Evolutionary conservation across 1,140 invertebrate species (phyloP).

Genomic region (Halesus radiatus): DNA sequence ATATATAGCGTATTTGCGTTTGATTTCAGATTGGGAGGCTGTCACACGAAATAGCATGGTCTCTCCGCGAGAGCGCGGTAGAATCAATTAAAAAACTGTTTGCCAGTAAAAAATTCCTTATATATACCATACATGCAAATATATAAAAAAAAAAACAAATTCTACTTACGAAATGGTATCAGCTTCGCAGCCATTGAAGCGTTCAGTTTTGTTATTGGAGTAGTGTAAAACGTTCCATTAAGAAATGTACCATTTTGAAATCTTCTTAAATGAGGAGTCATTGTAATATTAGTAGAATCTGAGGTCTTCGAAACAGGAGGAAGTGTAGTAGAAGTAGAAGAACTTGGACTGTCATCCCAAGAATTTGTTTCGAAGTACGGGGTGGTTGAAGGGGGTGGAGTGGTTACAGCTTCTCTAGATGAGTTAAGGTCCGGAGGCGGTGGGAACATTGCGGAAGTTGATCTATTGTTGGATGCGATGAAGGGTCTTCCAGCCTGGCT

Average conservation of each 20-base stretch:
- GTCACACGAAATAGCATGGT: no score
- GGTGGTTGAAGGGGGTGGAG: not conserved
- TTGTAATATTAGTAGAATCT: not conserved
- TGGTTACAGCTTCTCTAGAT: not conserved
- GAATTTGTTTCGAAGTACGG: not conserved
- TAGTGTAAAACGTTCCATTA: not conserved
- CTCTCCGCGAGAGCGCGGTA: no score
- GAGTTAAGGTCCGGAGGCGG: conserved; percentile 9
- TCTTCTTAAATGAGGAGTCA: not conserved
- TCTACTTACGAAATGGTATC: conserved; percentile 47
- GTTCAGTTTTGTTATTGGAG: conserved; percentile 23
- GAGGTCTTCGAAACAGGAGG: not conserved
- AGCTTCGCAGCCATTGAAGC: conserved; percentile 40
- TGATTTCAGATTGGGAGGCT: no score
- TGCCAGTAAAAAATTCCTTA: no score
- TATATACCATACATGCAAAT: no score
- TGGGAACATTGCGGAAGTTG: conserved; percentile 10
- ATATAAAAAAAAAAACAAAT: not conserved
- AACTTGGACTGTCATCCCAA: no score
- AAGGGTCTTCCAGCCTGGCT: conserved; percentile 30
- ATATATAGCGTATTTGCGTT: no score
- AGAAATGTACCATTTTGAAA: not conserved
- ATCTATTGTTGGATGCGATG: conserved; percentile 11
- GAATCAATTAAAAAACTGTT: no score
- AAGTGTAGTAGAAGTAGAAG: not conserved